A percentile compares a stretch with the other conserved stretches of the same genome.
These are phyloP conservation scores for Crioceris asparagi DNA, from an alignment of 2,888 invertebrate genomes.

Conservation along the genomic window DNA sequence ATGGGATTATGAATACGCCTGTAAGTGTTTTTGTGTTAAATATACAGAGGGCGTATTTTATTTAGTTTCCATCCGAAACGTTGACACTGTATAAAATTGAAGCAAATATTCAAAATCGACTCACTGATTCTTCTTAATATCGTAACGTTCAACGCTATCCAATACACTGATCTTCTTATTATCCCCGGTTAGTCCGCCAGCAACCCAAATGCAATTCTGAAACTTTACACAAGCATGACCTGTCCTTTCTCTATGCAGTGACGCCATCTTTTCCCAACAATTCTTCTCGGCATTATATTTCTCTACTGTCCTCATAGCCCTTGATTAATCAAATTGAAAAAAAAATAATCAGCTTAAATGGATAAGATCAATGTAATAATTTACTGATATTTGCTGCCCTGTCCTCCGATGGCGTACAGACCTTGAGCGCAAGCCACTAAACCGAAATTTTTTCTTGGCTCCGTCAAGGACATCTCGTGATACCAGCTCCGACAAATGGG, in stretches of 20 bases:
- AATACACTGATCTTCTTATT: constrained; percentile 45
- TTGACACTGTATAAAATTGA: no score
- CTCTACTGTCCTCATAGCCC: constrained; percentile 40
- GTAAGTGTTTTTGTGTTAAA: no score
- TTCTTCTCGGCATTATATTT: constrained; percentile 47
- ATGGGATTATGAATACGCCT: no score
- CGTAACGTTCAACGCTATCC: constrained; percentile 53
- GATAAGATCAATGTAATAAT: background rate
- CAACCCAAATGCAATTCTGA: constrained; percentile 58
- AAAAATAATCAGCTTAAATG: no score
- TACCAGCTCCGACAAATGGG: constrained; percentile 53
- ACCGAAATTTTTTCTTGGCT: constrained; percentile 57
- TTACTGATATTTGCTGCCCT: constrained; percentile 33
- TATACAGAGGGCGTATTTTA: no score
- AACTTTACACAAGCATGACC: constrained; percentile 52
- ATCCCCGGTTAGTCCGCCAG: constrained; percentile 54
- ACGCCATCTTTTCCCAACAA: constrained; percentile 47
- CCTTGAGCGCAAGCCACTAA: constrained; percentile 53
- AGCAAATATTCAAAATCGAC: no score
- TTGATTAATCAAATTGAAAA: no score
- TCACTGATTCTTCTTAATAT: constrained; percentile 49
- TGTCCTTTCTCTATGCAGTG: constrained; percentile 49
- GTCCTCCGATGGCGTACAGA: constrained; percentile 63
- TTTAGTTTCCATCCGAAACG: no score
- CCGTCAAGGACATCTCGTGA: constrained; percentile 48